Evolutionary conservation across 1,140 invertebrate genomes (phyloP).

Genomic region (Carposina sasakii): DNA sequence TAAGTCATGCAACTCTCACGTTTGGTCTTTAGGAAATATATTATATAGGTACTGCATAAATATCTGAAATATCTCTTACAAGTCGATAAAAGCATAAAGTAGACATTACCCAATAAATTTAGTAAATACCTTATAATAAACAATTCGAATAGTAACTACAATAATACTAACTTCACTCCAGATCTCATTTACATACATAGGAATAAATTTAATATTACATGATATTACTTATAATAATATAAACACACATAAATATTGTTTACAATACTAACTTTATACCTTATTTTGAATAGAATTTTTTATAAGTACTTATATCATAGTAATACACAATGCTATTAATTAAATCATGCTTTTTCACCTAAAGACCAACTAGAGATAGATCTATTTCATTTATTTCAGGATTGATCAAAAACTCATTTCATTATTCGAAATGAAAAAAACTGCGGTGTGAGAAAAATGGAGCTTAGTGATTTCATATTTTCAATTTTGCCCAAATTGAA

Average conservation of each 20-base stretch:
- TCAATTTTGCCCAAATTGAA: constrained; percentile 55
- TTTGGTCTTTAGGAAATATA: constrained; percentile 70
- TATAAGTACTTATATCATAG: no score
- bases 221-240: constrained; percentile 15
- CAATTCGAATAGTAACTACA: constrained; percentile 33
- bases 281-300: no score
- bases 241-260: constrained; percentile 5
- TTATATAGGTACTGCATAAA: constrained; percentile 41
- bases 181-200: constrained; percentile 23
- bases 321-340: constrained; percentile 7
- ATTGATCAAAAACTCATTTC: constrained; percentile 21
- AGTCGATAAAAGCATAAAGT: constrained; percentile 29
- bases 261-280: neutral
- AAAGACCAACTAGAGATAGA: constrained; percentile 64
- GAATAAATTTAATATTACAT: constrained; percentile 22
- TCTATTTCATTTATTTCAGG: no score
- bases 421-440: constrained; percentile 21
- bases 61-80: no score
- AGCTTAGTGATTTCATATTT: constrained; percentile 59
- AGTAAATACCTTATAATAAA: constrained; percentile 60
- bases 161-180: constrained; percentile 40
- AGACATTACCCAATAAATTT: constrained; percentile 70
- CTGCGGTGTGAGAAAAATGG: constrained; percentile 61
- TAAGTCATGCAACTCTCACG: constrained; percentile 64
- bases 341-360: constrained; percentile 51